These are phyloP conservation scores for Pterophyllum scalare DNA, from an alignment of 2,113 vertebrate species.

Conservation along the genomic window DNA sequence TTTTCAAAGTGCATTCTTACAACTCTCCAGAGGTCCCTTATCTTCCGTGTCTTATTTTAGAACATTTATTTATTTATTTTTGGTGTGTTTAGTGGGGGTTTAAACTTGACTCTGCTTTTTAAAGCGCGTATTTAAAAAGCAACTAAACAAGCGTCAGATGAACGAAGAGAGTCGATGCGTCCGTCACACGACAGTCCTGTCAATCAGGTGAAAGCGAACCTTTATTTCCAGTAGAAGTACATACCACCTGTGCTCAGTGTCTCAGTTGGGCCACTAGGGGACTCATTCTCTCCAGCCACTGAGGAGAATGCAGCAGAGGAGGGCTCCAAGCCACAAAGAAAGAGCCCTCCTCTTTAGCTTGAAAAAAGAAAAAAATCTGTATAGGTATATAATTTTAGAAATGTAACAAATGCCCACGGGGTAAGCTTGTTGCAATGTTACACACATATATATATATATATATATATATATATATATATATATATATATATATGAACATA, in stretches of 20 bases:
- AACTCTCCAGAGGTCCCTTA: constrained; percentile 61
- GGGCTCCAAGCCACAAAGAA: background rate
- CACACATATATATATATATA: too few species aligned
- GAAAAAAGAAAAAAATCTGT: background rate
- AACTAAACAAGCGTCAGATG: background rate
- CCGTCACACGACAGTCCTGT: constrained; percentile 37
- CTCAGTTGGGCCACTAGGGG: constrained; percentile 89
- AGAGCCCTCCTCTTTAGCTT: background rate
- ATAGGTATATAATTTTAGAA: background rate
- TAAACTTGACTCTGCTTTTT: constrained; percentile 43
- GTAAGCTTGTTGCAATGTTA: background rate
- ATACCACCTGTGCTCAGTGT: constrained; percentile 82
- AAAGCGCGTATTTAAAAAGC: constrained; percentile 13
- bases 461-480: background rate
- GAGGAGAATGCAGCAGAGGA: constrained; percentile 47
- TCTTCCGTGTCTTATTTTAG: constrained; percentile 59
- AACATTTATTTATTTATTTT: background rate
- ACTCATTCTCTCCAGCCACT: constrained; percentile 84
- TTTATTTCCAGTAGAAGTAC: constrained; percentile 63
- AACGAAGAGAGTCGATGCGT: constrained; percentile 4
- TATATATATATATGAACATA: background rate
- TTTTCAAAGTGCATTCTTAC: constrained; percentile 66
- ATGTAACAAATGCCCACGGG: background rate
- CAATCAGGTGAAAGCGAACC: constrained; percentile 56
- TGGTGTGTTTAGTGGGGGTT: background rate